Evolutionary conservation across 2,797 vertebrate genomes (phyloP).

Genomic region (Huso huso): DNA sequence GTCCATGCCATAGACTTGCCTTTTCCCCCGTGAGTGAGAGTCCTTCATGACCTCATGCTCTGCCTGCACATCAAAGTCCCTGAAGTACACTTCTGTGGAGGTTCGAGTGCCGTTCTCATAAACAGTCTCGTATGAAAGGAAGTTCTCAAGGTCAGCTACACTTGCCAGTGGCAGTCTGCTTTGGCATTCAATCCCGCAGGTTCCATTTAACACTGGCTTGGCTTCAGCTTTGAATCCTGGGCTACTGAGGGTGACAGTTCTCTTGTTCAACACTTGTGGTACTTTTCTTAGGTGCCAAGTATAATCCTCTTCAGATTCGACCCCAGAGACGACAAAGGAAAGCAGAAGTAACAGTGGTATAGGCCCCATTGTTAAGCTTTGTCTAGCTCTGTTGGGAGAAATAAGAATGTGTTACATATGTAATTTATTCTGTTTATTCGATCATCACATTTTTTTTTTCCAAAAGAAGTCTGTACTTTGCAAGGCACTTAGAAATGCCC

Average conservation of each 20-base stretch:
- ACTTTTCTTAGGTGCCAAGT: conserved; percentile 79
- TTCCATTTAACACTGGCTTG: conserved; percentile 53
- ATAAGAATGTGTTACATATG: conserved; percentile 23
- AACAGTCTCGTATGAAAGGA: conserved; percentile 87
- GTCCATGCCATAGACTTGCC: conserved; percentile 87
- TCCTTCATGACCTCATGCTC: conserved; percentile 47
- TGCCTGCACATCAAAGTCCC: conserved; percentile 26
- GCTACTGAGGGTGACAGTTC: conserved; percentile 68
- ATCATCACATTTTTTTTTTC: no score
- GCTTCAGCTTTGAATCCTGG: conserved; percentile 73
- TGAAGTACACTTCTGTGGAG: conserved; percentile 66
- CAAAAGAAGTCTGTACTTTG: no score
- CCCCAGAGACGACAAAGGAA: conserved; percentile 48
- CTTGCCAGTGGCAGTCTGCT: conserved; percentile 62
- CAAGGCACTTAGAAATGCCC: no score
- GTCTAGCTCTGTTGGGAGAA: conserved; percentile 54
- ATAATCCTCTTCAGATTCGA: conserved; percentile 57
- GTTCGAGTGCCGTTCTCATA: conserved; percentile 89
- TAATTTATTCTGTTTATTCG: no score
- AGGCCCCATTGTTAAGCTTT: conserved; percentile 67
- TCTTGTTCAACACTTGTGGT: conserved; percentile 71
- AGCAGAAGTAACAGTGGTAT: conserved; percentile 62
- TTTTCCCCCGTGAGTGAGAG: conserved; percentile 55
- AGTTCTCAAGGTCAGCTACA: conserved; percentile 70
- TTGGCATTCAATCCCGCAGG: conserved; percentile 89